Base-by-base conservation (phyloP, 2,888 invertebrate species). In the Cheilosia pagana region DNA sequence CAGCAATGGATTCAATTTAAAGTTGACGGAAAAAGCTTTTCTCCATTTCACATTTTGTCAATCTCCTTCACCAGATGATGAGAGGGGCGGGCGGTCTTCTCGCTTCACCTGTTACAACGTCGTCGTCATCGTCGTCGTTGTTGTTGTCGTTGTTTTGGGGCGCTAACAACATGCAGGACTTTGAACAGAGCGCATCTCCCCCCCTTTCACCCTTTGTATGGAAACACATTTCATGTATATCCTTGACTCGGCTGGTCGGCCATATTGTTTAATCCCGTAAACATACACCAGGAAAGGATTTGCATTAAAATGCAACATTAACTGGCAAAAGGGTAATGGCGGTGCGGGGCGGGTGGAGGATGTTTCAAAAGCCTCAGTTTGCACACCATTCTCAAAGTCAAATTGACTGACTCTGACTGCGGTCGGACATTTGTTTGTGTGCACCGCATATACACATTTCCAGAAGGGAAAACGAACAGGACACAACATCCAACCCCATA, bases 271-370 rank as follows among this genome's bases (percentile, higher is more conserved):
- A 81, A 85, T 85, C 85, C 85, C 71, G 67, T 76, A 76, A 85
- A 85, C 85, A 76, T 76, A 81, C 65, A 85, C 60, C 62, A 70
- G 75, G 70, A 85, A 85, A 41, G 75, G 79, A 85, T 85, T 85
- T 85, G 81, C 85, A 85, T 85, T 85, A 76, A 85, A 85, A 81
- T 81, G 81, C 81, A 76, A 75, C 85, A 85, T 85, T 85, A 85
- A 81, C 75, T 76, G 60, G 53, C n/a, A 8, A 19, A 25, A 25
- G 19, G 31, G 39, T 39, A 10, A 7, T 21, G 21, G n/a, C 3
- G 1, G 21, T n/a, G 55, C 12, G 31, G 12, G 5, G 3, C 1
- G 5, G 3, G 12, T 43, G 55, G 55, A 23, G 21, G 41, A 60
- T 45, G 57, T 63, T 74, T 23, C 60, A 39, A 81, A 81, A 70